These are phyloP conservation scores for Indri indri DNA, from an alignment of 2,113 vertebrate species.

Conservation along the genomic window DNA sequence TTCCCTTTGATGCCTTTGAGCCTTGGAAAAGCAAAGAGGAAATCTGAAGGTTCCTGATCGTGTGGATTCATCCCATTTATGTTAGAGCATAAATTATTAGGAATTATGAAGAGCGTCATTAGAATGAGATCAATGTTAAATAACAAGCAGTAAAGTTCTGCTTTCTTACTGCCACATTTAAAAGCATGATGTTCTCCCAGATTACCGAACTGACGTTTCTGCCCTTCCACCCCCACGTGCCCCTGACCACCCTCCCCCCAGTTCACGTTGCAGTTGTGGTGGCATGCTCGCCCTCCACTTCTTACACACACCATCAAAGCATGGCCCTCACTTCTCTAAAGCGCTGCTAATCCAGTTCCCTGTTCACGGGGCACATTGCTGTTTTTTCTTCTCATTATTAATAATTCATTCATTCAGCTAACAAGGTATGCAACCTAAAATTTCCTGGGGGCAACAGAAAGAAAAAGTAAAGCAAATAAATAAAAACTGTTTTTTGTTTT, in stretches of 20 bases:
- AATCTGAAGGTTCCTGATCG: neutral
- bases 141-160: neutral
- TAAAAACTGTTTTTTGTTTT: neutral
- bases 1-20: neutral
- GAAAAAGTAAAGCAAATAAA: neutral
- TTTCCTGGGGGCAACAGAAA: neutral
- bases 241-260: neutral
- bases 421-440: neutral
- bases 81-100: neutral
- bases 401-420: neutral
- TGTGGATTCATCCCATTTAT: neutral
- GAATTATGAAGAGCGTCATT: neutral
- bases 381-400: neutral
- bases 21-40: neutral
- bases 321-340: neutral
- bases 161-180: neutral
- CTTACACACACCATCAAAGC: neutral
- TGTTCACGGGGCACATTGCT: neutral
- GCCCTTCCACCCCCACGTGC: neutral
- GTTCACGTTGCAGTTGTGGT: neutral
- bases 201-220: neutral
- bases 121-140: neutral
- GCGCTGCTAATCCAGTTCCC: neutral
- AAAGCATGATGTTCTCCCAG: neutral
- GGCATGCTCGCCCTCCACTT: neutral